phyloP scores from a whole-genome alignment of 2,113 vertebrate genomes.

The Ciconia maguari region DNA sequence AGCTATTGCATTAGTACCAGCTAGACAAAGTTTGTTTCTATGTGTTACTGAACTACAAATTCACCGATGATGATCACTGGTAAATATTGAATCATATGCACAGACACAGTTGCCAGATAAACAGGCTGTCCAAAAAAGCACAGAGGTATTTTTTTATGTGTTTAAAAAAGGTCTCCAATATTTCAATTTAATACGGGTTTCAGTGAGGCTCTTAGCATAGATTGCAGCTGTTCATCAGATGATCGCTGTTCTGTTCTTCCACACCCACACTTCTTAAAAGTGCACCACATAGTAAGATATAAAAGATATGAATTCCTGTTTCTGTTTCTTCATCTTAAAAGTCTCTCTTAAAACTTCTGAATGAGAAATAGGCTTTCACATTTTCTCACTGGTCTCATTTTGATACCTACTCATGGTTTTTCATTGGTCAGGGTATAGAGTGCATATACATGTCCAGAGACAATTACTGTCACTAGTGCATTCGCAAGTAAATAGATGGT shows the following conservation, averaged over 20 bases:
- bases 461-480: background rate
- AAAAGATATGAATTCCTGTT: background rate
- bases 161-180: background rate
- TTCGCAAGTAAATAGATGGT: background rate
- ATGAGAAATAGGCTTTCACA: background rate
- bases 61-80: background rate
- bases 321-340: background rate
- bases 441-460: background rate
- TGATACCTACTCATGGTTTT: background rate
- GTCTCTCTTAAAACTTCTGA: background rate
- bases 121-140: background rate
- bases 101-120: background rate
- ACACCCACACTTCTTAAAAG: background rate
- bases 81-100: background rate
- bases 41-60: background rate
- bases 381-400: background rate
- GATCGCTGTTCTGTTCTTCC: background rate
- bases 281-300: background rate
- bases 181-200: background rate
- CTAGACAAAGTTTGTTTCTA: background rate
- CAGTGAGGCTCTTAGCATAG: background rate
- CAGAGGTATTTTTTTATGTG: background rate
- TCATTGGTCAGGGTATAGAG: background rate
- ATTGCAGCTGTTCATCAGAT: background rate
- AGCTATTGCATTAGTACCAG: background rate